Base-by-base conservation (phyloP, 2,888 invertebrate genomes). In the Acrobasis consociella region DNA sequence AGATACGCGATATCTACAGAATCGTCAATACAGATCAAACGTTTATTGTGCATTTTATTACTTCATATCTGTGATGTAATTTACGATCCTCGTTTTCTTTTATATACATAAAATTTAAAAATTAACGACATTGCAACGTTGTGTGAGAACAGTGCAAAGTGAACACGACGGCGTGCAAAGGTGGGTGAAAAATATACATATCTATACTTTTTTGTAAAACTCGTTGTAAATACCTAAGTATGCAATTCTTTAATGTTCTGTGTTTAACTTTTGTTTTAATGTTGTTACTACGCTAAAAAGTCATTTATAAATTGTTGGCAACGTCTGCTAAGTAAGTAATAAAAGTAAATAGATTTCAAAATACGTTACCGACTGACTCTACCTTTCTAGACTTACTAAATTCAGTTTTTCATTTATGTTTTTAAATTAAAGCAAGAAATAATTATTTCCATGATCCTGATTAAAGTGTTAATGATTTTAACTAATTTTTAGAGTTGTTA, bases 1-100 rank as follows among this genome's bases (percentile, higher is more conserved):
- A 62, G 64, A 46, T 58, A 67, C 64, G 75, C 72, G 76, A 77
- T 81, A 84, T 78, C 77, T 69, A 71, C 68, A 68, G 68, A 78
- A 75, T 76, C 81, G 72, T 73, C 73, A 70, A 72, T 69, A 70
- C 69, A 73, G 71, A 81, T 79, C 76, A 76, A 75, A 77, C 74
- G 72, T 76, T 78, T 76, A 77, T 73, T 73, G 76, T 75, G 72
- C 63, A 71, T 62, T 74, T 78, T 70, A 74, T 77, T 75, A 66
- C 69, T 71, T 63, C 65, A 62, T 73, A 78, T 73, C 72, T 68
- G 64, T 66, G 65, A 77, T 75, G 72, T 78, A 73, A 74, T 78
- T 79, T 75, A 74, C 67, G 68, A 77, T 72, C 64, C 58, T 49
- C 13, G 39, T 42, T 56, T 56, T 56, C 39, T 56, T 42, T 56